Evolutionary conservation across 92 coral and sea anemone species (phyloP).

Genomic region (Plumapathes pennacea): DNA sequence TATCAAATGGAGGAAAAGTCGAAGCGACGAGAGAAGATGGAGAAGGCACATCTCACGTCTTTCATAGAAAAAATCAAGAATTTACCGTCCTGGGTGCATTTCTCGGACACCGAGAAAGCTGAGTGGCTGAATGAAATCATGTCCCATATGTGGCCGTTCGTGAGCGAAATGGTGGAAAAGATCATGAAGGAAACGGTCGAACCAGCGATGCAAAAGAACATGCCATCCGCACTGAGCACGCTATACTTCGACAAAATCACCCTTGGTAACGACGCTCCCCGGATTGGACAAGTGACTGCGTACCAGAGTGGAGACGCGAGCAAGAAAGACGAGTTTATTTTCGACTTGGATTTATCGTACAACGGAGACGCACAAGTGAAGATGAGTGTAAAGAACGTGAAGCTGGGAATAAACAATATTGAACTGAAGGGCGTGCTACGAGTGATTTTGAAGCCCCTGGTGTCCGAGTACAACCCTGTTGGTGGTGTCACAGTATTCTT

Average conservation of each 20-base stretch:
- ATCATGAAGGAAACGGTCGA: slow-evolving; percentile 89
- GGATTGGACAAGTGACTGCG: slow-evolving; percentile 68
- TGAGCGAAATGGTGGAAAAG: slow-evolving; percentile 87
- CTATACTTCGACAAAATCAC: slow-evolving; percentile 89
- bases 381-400: slow-evolving; percentile 70
- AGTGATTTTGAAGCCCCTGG: slow-evolving; percentile 90
- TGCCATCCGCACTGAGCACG: slow-evolving; percentile 73
- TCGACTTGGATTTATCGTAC: slow-evolving; percentile 83
- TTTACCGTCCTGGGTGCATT: slow-evolving; percentile 90
- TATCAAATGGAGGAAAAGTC: slow-evolving; percentile 77
- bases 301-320: slow-evolving; percentile 43
- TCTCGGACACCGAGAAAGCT: slow-evolving; percentile 83
- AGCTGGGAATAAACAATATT: slow-evolving; percentile 77
- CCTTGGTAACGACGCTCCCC: slow-evolving; percentile 87
- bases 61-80: slow-evolving; percentile 75
- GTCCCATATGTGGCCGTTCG: slow-evolving; percentile 98
- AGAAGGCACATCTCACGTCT: slow-evolving; percentile 75
- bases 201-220: slow-evolving; percentile 93
- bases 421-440: slow-evolving; percentile 81
- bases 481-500: slow-evolving; percentile 94
- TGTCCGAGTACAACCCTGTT: slow-evolving; percentile 83
- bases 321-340: slow-evolving; percentile 66
- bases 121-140: slow-evolving; percentile 91
- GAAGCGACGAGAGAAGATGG: slow-evolving; percentile 72
- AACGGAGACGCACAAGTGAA: slow-evolving; percentile 90